Base-by-base conservation (phyloP, 2,888 invertebrate species). In the Leucania comma region DNA sequence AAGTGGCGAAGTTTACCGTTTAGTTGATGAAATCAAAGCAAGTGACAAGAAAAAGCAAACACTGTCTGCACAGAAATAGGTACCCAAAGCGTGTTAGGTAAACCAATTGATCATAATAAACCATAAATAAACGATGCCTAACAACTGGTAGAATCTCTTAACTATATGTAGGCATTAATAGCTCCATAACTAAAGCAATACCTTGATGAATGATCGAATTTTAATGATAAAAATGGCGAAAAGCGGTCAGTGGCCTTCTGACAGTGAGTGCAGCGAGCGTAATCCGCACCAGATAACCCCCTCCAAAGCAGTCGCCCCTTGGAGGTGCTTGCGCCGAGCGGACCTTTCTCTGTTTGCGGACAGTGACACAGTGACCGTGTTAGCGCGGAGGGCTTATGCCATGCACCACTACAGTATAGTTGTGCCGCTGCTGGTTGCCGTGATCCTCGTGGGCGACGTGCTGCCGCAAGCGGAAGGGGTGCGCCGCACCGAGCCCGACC, bases 341-440 rank as follows among this genome's bases (percentile, higher is more conserved):
- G 87, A 90, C 95, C 95, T 95, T 94, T 95, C 95, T 94, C 95
- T 94, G 85, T 82, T 84, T 81, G 85, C 90, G 88, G 92, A 87
- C 94, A 94, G 94, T 94, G 95, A 91, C 94, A 94, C 88, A 93
- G 94, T 94, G 94, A 93, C 95, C 94, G 95, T 92, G 93, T 90
- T 90, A 85, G 90, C 90, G 89, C 86, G 90, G 90, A 92, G 92
- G 91, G 92, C 88, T 87, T 84, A 85, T 91, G 93, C 91, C 92
- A 95, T 95, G 95, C 89, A 89, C 92, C 89, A 88, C 85, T 87
- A 87, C 85, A 87, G 82, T 80, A 83, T 86, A 72, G 82, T 89
- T 68, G 87, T 90, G 86, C 86, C 86, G 75, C 78, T 91, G 77
- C 81, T 90, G 87, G 84, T 92, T 78, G 86, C 80, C 78, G 85